Percentiles rank a stretch among this genome's conserved stretches.
These are phyloP conservation scores for Ptychochromis oligacanthus DNA, from an alignment of 2,113 vertebrate genomes.

Conservation along the genomic window DNA sequence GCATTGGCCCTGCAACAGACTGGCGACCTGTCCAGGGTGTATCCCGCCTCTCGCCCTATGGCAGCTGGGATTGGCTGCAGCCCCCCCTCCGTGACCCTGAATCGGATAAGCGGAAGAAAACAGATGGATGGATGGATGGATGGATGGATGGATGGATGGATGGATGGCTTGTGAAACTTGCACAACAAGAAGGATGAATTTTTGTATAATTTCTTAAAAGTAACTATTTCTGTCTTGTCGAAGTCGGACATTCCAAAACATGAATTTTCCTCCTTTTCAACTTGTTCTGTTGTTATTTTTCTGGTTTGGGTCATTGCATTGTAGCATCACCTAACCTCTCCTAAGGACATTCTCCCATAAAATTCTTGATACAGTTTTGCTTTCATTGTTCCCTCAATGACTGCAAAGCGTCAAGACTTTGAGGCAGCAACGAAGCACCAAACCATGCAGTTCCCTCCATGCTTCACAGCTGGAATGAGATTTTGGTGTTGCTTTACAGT, in stretches of 20 bases:
- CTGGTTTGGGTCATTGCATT: not conserved
- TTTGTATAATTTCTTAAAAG: too few species aligned
- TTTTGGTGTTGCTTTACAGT: not conserved
- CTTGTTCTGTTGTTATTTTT: not conserved
- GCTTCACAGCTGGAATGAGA: not conserved
- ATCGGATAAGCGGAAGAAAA: too few species aligned
- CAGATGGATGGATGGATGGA: too few species aligned
- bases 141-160: too few species aligned
- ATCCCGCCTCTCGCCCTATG: too few species aligned
- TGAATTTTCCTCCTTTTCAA: too few species aligned
- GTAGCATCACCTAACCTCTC: not conserved
- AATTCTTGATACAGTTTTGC: not conserved
- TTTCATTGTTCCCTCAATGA: not conserved
- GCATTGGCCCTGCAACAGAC: too few species aligned
- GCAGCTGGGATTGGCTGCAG: too few species aligned
- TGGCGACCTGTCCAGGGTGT: too few species aligned
- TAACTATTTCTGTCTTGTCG: not conserved
- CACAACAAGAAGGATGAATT: not conserved
- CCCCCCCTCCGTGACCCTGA: too few species aligned
- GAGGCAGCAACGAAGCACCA: not conserved
- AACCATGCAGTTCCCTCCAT: not conserved
- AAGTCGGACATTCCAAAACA: not conserved
- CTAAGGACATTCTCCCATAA: not conserved
- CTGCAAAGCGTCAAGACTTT: not conserved
- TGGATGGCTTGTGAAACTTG: not conserved